Conservation (phyloP, 2,797 vertebrate genomes). For the Rhinella marina region DNA sequence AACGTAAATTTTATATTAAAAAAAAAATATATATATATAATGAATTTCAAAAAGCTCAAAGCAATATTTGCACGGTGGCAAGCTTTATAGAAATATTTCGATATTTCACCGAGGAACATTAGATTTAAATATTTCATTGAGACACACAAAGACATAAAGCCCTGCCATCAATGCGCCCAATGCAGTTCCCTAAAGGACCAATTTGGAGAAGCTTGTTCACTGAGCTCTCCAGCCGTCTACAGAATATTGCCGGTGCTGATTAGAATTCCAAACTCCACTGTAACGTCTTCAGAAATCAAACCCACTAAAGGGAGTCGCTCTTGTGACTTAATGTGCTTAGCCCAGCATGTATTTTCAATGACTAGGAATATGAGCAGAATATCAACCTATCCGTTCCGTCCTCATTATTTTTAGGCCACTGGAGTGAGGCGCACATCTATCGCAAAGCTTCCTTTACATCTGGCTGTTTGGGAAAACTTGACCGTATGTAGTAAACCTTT, state of each 20-base stretch:
- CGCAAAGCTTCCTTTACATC: conserved; percentile 15
- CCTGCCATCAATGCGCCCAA: conserved; percentile 53
- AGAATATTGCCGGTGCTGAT: conserved; percentile 43
- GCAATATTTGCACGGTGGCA: neutral
- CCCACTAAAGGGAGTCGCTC: conserved; percentile 62
- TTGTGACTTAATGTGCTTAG: conserved; percentile 63
- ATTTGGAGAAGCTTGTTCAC: conserved; percentile 59
- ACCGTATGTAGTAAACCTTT: neutral
- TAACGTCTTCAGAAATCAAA: conserved; percentile 62
- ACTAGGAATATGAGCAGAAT: conserved; percentile 61
- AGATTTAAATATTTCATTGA: conserved; percentile 58
- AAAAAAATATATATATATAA: neutral
- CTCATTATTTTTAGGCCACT: conserved; percentile 59
- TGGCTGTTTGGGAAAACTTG: neutral
- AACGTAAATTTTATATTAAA: neutral
- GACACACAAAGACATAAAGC: conserved; percentile 52
- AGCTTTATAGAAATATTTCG: conserved; percentile 35
- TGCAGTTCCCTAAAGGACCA: conserved; percentile 61
- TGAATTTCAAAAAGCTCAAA: conserved; percentile 15
- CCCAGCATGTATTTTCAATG: conserved; percentile 63
- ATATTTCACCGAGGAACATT: conserved; percentile 42
- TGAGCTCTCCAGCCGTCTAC: conserved; percentile 45
- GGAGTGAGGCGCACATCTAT: conserved; percentile 31
- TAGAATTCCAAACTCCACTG: conserved; percentile 53
- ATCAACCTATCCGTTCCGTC: conserved; percentile 58